phyloP scores from a whole-genome alignment of 1,140 invertebrate species.

The Plectus sambesii region DNA sequence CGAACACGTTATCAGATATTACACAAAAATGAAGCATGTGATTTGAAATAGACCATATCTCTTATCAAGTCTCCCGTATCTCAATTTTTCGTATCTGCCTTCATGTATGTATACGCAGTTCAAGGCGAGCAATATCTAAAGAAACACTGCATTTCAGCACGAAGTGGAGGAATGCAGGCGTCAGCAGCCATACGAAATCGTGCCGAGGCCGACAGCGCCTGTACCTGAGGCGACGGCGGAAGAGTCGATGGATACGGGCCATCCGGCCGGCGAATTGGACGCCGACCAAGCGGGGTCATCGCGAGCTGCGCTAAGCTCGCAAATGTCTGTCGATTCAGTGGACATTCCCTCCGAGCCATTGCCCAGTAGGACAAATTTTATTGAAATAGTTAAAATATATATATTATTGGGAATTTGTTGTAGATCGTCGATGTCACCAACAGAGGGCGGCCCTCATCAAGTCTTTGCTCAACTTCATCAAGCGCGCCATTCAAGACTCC shows the following conservation, averaged over 20 bases:
- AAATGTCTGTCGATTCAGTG: background rate
- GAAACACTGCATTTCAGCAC: constrained; percentile 50
- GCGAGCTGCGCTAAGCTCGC: constrained; percentile 20
- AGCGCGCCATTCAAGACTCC: constrained; percentile 45
- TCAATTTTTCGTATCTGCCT: background rate
- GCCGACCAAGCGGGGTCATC: constrained; percentile 8
- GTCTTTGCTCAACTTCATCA: constrained; percentile 31
- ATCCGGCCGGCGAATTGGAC: constrained; percentile 27
- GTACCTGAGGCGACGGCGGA: constrained; percentile 25
- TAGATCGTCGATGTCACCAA: constrained; percentile 20
- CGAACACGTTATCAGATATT: background rate
- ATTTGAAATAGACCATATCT: no score
- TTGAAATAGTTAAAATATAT: background rate
- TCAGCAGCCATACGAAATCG: constrained; percentile 66
- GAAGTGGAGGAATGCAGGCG: constrained; percentile 71
- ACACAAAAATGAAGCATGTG: background rate
- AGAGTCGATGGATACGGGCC: constrained; percentile 26
- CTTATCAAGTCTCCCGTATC: background rate
- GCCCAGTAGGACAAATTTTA: background rate
- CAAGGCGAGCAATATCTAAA: constrained; percentile 1
- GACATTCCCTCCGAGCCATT: background rate
- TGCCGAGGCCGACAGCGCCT: constrained; percentile 27
- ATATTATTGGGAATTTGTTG: background rate
- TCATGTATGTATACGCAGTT: background rate
- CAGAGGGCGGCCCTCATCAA: constrained; percentile 30